Evolutionary conservation across 2,797 vertebrate genomes (phyloP), one percentile per base, ranked within the genome.

Genomic region (Cirrhinus mrigala): DNA sequence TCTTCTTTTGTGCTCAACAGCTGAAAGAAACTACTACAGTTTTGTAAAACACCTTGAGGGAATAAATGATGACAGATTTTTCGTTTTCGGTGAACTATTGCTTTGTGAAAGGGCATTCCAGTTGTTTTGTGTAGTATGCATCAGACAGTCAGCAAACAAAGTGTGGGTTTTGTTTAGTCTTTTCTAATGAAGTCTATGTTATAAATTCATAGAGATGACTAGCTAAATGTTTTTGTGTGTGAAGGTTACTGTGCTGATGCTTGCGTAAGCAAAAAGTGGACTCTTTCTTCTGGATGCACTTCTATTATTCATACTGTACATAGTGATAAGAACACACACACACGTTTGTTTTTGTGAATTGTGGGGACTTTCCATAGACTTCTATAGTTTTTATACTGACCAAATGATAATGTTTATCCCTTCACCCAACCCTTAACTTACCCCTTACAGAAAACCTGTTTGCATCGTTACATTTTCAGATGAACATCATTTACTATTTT

Each of bases 11-110:
- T 58, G 22, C 22, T 58, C 56, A 58, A 58, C 9, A 58, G 22
- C 56, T n/a, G 56, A 58, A 58, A 58, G 9, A 58, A 58, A 29
- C 60, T 64, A 44, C 8, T 2, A 46, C 14, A 16, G 44, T 1
- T 46, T 46, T 46, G 44, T 15, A 64, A 37, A 37, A 64, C 14
- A 64, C 1, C 24, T 64, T 64, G 24, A 64, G 8, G 62, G 24
- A 16, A 64, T 29, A 29, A 64, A 29, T 64, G 2, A 29, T 29
- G 44, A 29, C 5, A 15, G 12, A 29, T 15, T 15, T 27, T 0
- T 1, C 1, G 15, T 15, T 15, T 15, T 15, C 2, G 0, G 5
- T 62, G 4, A 62, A 27, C 12, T 6, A 0, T 62, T 5, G 1
- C 60, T 62, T 27, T 27, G 27, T 14, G 4, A 27, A 27, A 6